A percentile compares a stretch with the other conserved stretches of the same genome.
These are phyloP conservation scores for Agrilus planipennis DNA, from an alignment of 1,140 invertebrate genomes.

Conservation along the genomic window DNA sequence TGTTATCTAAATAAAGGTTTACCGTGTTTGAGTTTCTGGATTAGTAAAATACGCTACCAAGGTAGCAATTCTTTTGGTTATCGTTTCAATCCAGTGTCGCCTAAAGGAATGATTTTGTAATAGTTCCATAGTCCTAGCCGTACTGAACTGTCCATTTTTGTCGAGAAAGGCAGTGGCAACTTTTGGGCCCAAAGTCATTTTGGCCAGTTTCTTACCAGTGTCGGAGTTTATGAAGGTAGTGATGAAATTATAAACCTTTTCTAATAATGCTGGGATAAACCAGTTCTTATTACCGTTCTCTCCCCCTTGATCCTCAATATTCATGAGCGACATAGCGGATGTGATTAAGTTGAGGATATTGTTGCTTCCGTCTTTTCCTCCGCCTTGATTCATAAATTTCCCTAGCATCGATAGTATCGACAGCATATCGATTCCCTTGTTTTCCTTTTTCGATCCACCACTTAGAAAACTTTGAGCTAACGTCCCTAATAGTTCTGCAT, in stretches of 20 bases:
- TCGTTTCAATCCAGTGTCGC: conserved; percentile 61
- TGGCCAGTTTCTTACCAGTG: conserved; percentile 56
- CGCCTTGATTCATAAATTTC: conserved; percentile 18
- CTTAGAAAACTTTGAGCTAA: background rate
- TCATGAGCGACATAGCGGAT: conserved; percentile 40
- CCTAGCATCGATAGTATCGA: conserved; percentile 6
- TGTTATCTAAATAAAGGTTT: conserved; percentile 21
- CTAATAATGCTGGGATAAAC: conserved; percentile 60
- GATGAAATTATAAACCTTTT: conserved; percentile 61
- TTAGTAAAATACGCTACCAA: conserved; percentile 61
- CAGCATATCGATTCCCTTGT: background rate
- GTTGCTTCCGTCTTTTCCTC: conserved; percentile 27
- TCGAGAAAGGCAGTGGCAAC: conserved; percentile 50
- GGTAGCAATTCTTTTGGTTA: conserved; percentile 55
- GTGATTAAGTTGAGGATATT: conserved; percentile 50
- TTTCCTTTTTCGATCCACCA: conserved; percentile 3
- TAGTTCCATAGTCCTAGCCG: conserved; percentile 57
- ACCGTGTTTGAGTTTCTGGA: conserved; percentile 60
- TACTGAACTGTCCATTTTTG: conserved; percentile 52
- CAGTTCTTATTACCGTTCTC: conserved; percentile 55
- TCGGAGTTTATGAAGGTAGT: conserved; percentile 69
- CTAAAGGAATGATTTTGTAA: conserved; percentile 66
- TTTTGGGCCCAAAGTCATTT: conserved; percentile 54
- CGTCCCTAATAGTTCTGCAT: background rate
- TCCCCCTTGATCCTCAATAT: conserved; percentile 38